Conservation (phyloP, 2,113 vertebrate species). For the Oxyruncus cristatus region DNA sequence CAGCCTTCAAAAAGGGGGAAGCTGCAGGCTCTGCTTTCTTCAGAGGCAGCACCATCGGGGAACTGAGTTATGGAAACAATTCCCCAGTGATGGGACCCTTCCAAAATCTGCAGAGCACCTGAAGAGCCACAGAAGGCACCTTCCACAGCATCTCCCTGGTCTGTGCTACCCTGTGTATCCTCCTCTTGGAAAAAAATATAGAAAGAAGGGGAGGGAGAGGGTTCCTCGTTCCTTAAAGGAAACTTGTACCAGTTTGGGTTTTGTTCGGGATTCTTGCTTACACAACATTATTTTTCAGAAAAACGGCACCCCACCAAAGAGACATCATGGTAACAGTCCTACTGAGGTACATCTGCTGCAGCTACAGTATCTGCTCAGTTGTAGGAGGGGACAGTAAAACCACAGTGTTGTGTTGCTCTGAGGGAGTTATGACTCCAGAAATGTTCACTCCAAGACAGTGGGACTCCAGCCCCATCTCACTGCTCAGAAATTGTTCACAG, state of each 20-base stretch:
- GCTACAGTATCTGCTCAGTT: accelerated
- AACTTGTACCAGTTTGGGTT: not conserved
- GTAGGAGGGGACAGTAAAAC: not conserved
- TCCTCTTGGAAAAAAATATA: not conserved
- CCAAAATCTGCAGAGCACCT: not conserved
- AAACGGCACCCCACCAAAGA: not conserved
- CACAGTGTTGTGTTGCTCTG: not conserved
- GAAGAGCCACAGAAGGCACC: not conserved
- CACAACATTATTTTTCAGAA: not conserved
- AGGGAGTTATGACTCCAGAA: not conserved
- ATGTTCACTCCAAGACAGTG: not conserved
- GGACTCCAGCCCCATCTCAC: not conserved
- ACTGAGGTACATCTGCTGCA: not conserved
- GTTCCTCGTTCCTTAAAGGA: not conserved
- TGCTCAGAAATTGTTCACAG: not conserved
- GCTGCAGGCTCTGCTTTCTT: not conserved
- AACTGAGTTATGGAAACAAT: not conserved
- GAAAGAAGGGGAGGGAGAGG: not conserved
- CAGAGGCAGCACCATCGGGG: not conserved
- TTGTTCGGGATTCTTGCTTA: not conserved
- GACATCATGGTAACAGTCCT: too few species aligned
- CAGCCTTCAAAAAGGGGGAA: not conserved
- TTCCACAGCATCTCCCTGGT: not conserved
- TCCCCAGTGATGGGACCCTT: not conserved
- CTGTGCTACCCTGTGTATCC: not conserved